Percentiles rank a stretch among this genome's conserved stretches.
phyloP scores from a whole-genome alignment of 2,888 invertebrate genomes.

The Tetragonisca angustula region DNA sequence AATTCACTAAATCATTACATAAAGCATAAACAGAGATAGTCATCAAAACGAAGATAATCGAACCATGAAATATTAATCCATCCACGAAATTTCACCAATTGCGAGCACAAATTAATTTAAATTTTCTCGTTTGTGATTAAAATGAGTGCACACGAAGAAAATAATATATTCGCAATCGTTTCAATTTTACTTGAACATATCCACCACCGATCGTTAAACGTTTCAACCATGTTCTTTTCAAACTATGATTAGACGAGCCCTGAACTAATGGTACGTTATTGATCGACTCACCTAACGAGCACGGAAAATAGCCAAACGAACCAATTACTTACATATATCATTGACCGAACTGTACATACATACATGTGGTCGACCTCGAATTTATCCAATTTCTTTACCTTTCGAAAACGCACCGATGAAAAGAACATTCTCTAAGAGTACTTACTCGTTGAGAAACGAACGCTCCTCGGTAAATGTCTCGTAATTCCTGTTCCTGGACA shows the following conservation, averaged over 20 bases:
- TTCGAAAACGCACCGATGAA: not conserved
- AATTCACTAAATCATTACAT: not conserved
- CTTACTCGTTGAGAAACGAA: conserved; percentile 61
- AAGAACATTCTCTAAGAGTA: conserved; percentile 36
- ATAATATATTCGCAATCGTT: not conserved
- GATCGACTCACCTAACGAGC: not conserved
- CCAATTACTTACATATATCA: not conserved
- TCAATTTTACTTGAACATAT: not conserved
- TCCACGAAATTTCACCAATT: not conserved
- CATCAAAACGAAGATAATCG: not conserved
- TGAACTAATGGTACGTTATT: not conserved
- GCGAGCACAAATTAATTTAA: not conserved
- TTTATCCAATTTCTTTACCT: not conserved
- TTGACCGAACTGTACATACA: too few species aligned
- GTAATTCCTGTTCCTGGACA: conserved; percentile 75
- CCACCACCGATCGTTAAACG: not conserved
- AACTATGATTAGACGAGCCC: conserved; percentile 4
- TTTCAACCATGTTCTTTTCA: not conserved
- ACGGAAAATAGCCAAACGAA: not conserved
- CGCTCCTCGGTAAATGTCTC: conserved; percentile 69
- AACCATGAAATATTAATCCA: not conserved
- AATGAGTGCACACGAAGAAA: too few species aligned
- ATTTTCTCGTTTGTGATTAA: not conserved
- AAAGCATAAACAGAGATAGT: not conserved
- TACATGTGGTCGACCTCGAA: not conserved